Base-by-base conservation (phyloP, 92 coral and sea anemone genomes). In the Zoanthus sociatus region DNA sequence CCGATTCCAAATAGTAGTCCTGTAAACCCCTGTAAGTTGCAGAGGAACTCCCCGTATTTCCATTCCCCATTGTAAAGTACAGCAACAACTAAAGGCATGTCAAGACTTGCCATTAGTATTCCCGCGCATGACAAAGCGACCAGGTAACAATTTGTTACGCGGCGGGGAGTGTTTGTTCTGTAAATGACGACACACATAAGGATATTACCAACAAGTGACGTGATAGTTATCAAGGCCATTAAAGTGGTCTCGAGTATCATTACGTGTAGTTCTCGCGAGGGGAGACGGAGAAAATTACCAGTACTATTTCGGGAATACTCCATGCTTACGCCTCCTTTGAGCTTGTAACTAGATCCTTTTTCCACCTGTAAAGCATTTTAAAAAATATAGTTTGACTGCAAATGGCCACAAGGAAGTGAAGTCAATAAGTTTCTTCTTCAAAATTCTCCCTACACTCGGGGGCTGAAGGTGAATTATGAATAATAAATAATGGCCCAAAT, bases 1-100 rank as follows among this genome's bases (percentile, higher is more conserved):
- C 85, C 85, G 8, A 81, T 81, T 5, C 21, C 74, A 9, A 81
- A 47, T 18, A 64, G 44, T 54, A 81, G 26, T 11, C 66, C 85
- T 44, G 85, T 81, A 53, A 81, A 81, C 1, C 85, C 85, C 75
- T 81, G 85, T 13, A 81, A 81, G 53, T 81, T 45, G 7, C 85
- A 81, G 9, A 81, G 46, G 60, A 53, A 26, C 85, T 81, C 85
- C 63, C 75, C 75, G 5, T 63, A 81, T 66, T 6, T 47, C 85
- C 85, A 81, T 8, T 63, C 75, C 20, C 85, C 85, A 10, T 46
- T 68, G 44, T 46, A 42, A 12, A 81, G 75, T 42, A 81, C 76
- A 31, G 64, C 73, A 21, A 68, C 14, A 11, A 81, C 26, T 6
- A 81, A 81, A 9, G 85, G 85, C 85, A 81, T 81, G 85, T 64